phyloP scores from a whole-genome alignment of 2,888 invertebrate genomes.

The Odontocolon sp. region DNA sequence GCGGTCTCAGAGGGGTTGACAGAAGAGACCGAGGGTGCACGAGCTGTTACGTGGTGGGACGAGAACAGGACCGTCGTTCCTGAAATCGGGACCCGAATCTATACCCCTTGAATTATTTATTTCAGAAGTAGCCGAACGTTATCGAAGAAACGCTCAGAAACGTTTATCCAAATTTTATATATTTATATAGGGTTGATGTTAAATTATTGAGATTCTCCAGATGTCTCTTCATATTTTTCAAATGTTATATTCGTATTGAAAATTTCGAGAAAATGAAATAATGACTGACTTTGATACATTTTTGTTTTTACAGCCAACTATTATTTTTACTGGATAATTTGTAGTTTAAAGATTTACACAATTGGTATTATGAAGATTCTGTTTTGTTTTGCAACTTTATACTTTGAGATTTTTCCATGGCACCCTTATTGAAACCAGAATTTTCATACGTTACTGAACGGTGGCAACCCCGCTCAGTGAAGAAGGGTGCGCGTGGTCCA shows the following conservation, averaged over 20 bases:
- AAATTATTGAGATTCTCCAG: background rate
- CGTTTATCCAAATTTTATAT: background rate
- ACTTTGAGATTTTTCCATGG: background rate
- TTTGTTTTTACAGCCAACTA: background rate
- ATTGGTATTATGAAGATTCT: no score
- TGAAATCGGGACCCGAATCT: conserved; percentile 26
- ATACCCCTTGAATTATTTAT: background rate
- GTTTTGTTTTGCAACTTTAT: no score
- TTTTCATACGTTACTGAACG: conserved; percentile 70
- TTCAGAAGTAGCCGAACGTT: background rate
- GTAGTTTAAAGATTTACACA: background rate
- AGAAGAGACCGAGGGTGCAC: conserved; percentile 70
- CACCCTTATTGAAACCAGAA: background rate
- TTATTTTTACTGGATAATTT: background rate
- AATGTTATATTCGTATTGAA: background rate
- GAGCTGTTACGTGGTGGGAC: conserved; percentile 68
- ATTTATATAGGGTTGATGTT: background rate
- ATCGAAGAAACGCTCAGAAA: no score
- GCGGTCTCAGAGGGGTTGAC: conserved; percentile 72
- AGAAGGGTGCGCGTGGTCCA: conserved; percentile 79
- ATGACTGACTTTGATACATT: no score
- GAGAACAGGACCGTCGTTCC: conserved; percentile 71
- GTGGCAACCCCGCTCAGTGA: conserved; percentile 72
- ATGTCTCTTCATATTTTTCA: background rate
- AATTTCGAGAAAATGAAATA: no score